These are phyloP conservation scores for Beris chalybata DNA, from an alignment of 2,888 invertebrate species.

Conservation along the genomic window DNA sequence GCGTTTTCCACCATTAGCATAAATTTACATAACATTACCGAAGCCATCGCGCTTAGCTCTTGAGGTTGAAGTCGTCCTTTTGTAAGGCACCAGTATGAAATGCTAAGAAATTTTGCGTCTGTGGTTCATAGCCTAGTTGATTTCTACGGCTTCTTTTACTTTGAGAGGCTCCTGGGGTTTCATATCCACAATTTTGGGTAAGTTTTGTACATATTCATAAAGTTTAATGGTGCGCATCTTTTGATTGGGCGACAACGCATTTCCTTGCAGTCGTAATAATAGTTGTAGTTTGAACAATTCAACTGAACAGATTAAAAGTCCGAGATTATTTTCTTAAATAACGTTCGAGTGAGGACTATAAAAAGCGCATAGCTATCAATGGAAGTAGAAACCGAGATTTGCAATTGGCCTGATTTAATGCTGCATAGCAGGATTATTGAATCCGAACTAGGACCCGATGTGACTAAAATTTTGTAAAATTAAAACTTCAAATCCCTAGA, in stretches of 20 bases:
- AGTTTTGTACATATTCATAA: conserved; percentile 4
- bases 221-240: conserved; percentile 25
- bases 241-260: conserved; percentile 32
- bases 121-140: conserved; percentile 5
- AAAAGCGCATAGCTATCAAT: too few relatives aligned
- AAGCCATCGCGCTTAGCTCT: conserved; percentile 21
- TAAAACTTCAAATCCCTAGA: too few relatives aligned
- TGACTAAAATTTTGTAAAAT: too few relatives aligned
- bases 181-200: too few relatives aligned
- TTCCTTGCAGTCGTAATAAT: conserved; percentile 9
- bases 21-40: conserved; percentile 35
- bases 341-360: too few relatives aligned
- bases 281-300: not conserved
- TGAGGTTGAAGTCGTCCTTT: conserved; percentile 14
- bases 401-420: too few relatives aligned
- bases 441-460: too few relatives aligned
- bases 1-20: conserved; percentile 34
- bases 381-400: too few relatives aligned
- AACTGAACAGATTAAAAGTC: too few relatives aligned
- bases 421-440: too few relatives aligned
- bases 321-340: too few relatives aligned
- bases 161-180: conserved; percentile 7
- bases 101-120: conserved; percentile 16
- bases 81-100: not conserved
- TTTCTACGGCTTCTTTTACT: not conserved